Conservation (phyloP, 2,113 vertebrate species). For the Sitta europaea region DNA sequence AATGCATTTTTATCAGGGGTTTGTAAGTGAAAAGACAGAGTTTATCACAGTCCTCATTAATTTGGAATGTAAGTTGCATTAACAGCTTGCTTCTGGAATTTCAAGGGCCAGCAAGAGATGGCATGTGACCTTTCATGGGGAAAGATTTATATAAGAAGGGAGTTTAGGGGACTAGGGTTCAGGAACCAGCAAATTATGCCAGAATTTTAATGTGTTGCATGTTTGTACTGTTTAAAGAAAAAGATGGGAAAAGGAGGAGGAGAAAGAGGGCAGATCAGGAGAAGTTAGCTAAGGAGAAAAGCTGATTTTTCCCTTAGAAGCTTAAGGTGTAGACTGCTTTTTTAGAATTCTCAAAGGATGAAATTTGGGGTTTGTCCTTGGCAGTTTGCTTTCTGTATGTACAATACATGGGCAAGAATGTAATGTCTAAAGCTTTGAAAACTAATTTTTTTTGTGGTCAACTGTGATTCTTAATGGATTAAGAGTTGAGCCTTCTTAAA, state of each 20-base stretch:
- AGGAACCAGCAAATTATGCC: conserved; percentile 43
- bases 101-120: conserved; percentile 65
- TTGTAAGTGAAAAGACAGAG: conserved; percentile 47
- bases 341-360: background rate
- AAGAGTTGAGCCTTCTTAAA: background rate
- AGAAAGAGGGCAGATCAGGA: background rate
- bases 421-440: background rate
- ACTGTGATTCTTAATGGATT: background rate
- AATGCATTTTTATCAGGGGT: conserved; percentile 12
- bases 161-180: conserved; percentile 56
- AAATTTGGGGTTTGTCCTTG: background rate
- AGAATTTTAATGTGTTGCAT: conserved; percentile 46
- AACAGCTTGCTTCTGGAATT: conserved; percentile 66
- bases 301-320: background rate
- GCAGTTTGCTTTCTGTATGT: background rate
- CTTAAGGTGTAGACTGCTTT: background rate
- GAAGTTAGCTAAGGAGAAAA: background rate
- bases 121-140: conserved; percentile 63
- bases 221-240: conserved; percentile 18
- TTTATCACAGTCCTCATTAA: conserved; percentile 71
- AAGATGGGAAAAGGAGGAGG: background rate
- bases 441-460: background rate
- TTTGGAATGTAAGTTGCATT: conserved; percentile 67
- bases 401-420: background rate
- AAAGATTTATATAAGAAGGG: conserved; percentile 64